These are phyloP conservation scores for Limenitis camilla DNA, from an alignment of 2,888 invertebrate species.

Conservation along the genomic window DNA sequence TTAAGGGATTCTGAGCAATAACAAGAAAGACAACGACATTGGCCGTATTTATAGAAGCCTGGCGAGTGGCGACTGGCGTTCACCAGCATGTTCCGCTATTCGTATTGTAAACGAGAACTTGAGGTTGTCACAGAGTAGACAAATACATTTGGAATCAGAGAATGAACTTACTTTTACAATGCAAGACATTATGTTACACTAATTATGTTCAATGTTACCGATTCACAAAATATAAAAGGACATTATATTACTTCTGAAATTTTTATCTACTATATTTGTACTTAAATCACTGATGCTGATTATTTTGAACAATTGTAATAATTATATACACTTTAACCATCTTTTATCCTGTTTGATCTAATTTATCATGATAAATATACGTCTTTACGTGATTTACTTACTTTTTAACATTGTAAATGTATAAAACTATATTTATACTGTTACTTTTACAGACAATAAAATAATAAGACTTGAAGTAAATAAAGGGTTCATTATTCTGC, in stretches of 20 bases:
- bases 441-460: not conserved
- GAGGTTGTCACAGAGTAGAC: constrained; percentile 30
- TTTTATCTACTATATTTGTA: too few species aligned
- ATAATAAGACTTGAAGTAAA: not conserved
- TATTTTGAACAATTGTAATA: too few species aligned
- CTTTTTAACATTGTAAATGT: not conserved
- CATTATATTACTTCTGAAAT: too few species aligned
- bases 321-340: too few species aligned
- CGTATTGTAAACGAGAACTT: constrained; percentile 30
- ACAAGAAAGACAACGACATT: constrained; percentile 31
- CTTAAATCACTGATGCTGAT: too few species aligned
- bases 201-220: too few species aligned
- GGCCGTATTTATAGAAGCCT: constrained; percentile 55
- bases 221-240: too few species aligned
- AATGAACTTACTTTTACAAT: too few species aligned
- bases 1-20: constrained; percentile 43
- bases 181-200: too few species aligned
- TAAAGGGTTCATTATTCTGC: constrained; percentile 5
- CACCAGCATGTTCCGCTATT: constrained; percentile 49
- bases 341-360: too few species aligned
- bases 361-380: too few species aligned
- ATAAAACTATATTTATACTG: not conserved
- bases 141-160: not conserved
- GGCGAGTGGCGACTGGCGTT: constrained; percentile 33
- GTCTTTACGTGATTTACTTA: too few species aligned